Conservation (phyloP, 2,797 vertebrate species). For the Schizopygopsis pylzovi region DNA sequence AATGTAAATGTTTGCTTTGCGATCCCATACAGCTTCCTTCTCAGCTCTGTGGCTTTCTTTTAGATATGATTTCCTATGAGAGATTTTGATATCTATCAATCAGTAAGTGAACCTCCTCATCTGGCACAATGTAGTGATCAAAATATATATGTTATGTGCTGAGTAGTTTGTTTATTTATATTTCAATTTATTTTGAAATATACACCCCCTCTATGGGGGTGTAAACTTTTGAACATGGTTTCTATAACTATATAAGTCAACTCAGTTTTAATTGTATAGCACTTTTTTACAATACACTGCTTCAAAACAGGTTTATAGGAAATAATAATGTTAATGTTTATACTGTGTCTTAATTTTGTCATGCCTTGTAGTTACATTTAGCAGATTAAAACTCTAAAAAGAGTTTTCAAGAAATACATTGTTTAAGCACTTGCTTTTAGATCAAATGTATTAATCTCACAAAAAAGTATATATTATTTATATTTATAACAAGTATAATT, state of each 20-base stretch:
- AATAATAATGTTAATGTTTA: too few species aligned
- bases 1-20: conserved; percentile 38
- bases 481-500: neutral
- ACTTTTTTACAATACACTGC: neutral
- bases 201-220: too few species aligned
- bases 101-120: conserved; percentile 42
- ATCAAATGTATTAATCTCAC: neutral
- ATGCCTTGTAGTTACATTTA: neutral
- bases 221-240: too few species aligned
- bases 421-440: neutral
- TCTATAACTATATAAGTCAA: neutral
- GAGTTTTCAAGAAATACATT: neutral
- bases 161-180: neutral
- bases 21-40: conserved; percentile 41
- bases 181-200: too few species aligned
- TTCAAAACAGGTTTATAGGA: too few species aligned
- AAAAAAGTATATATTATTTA: neutral
- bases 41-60: conserved; percentile 23
- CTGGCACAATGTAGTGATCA: conserved; percentile 41
- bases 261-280: neutral
- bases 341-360: neutral
- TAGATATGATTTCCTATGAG: conserved; percentile 38
- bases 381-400: neutral
- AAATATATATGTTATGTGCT: neutral
- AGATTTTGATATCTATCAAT: conserved; percentile 38